Base-by-base conservation (phyloP, 2,113 vertebrate genomes). In the Tapirus terrestris region DNA sequence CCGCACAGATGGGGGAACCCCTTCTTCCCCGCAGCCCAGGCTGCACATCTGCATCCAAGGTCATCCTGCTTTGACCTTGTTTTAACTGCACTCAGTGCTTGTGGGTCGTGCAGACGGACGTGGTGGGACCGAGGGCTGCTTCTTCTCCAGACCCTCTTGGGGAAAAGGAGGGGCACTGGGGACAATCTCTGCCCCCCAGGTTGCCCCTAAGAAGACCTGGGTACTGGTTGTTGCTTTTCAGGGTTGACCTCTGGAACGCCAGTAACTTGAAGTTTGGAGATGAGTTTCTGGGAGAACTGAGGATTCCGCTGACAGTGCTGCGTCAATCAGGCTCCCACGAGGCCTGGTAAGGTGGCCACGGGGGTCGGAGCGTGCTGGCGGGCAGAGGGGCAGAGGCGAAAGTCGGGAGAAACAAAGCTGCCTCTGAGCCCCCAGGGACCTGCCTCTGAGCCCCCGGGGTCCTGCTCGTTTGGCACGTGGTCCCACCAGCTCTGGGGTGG, bases 181-280 rank as follows among this genome's bases (percentile, higher is more conserved):
- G 1, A 13, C 12, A 2, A 27, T 45, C 17, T 11, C 63, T 11
- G 8, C 27, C 27, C 65, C 25, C 23, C 36, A 17, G 58, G 86
- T 21, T 18, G 1, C 14, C 70, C 45, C 29, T n/a, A 51, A 6
- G 33, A 7, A n/a, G 33, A 45, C 2, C 63, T 33, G 7, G 48
- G 21, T 6, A 10, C 56, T 75, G 5, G 5, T 12, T 60, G 73
- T 48, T 53, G 51, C 51, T 53, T 95, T 98, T 87, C 98, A 99
- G 99, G 95, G 99, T 99, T 96, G 99, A 99, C 96, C 99, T 99
- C 97, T 99, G 99, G 99, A 99, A 99, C 53, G 99, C 99, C 98
- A 99, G 99, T 98, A 99, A 99, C 98, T 97, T 99, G 98, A 99
- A 99, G 98, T 99, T 99, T 94, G 99, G 99, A 61, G 99, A 99